Base-by-base conservation (phyloP, 2,888 invertebrate species). In the Meghimatium bilineatum region DNA sequence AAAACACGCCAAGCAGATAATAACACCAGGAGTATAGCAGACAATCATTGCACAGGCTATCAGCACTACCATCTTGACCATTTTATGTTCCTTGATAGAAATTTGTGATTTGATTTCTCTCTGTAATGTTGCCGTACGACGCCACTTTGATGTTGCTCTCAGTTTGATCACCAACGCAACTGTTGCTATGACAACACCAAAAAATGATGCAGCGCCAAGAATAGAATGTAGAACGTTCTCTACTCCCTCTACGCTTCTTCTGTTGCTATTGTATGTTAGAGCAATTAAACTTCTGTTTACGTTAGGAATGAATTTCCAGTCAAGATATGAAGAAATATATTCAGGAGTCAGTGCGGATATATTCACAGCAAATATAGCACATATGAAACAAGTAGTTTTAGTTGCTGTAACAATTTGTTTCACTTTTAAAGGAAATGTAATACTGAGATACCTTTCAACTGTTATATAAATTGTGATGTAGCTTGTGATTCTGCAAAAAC, bases 21-120 rank as follows among this genome's bases (percentile, higher is more conserved):
- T 10, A 12, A 32, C 34, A 6, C 76, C 60, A 23, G 76, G 76
- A 1, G 56, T 60, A 34, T 60, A 76, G 32, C 76, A 76, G 17
- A 32, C 76, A 36, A 76, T 76, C 76, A 76, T 20, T 14, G 56
- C 23, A 60, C 56, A 32, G 20, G 76, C 76, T 20, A 76, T 52
- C 23, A 76, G 5, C 1, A 32, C 26, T 3, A 76, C 34, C 60
- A 76, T 34, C 26, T 60, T 76, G 0, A 76, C 52, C 23, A 34
- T 76, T 32, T 76, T 76, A 20, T 60, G 29, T 56, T 60, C 60
- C 10, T 36, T 36, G 36, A 1, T 17, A 26, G 69, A 36, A 26
- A 71, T 10, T 17, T 23, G 3, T 23, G 1, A 26, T 20, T 2
- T 20, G 8, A 38, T 5, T 26, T 26, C 20, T 6, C 23, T 38